Base-by-base conservation (phyloP, 2,797 vertebrate species). In the Molossus alvarezi region DNA sequence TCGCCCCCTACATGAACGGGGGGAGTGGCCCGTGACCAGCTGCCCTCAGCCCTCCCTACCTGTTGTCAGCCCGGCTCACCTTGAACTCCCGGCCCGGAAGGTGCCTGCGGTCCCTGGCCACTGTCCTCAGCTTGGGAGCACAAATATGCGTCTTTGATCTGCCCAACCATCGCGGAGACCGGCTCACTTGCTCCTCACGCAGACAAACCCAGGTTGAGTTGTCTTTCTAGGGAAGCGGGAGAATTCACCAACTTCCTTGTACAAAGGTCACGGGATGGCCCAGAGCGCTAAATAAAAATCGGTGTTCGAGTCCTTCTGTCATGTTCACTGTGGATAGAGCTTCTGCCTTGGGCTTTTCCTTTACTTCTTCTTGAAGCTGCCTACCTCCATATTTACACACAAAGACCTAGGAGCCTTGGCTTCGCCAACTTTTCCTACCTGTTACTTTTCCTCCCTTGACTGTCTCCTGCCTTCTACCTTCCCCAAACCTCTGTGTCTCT, bases 41-140 rank as follows among this genome's bases (percentile, higher is more conserved):
- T 20, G 9, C 12, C 57, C 81, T 14, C 72, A 2, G 83, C 94
- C 45, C 91, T 25, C 96, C 51, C 95, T 97, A 98, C 97, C 97
- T 97, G 97, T 98, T 97, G 97, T 95, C 90, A 27, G 13, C 88
- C 77, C 5, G 72, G 94, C 96, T 97, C 95, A 97, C 97, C 97
- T 97, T 96, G 97, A 97, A 93, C 96, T 89, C 95, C 55, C 5
- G 86, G 92, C 86, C 88, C 33, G 80, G 94, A 92, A 89, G 96
- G 96, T 92, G 94, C 90, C 73, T 0, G 94, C 81, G 60, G 81
- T 77, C 58, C 75, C 85, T 5, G n/a, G 84, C 93, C n/a, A 6
- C 8, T 27, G 93, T 55, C 51, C 65, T 45, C 20, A 0, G 48
- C 73, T 27, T 4, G 23, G 4, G 73, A 41, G 83, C 84, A 77